Conservation (phyloP, 2,888 invertebrate species). For the Dicranocentrus wangi region DNA sequence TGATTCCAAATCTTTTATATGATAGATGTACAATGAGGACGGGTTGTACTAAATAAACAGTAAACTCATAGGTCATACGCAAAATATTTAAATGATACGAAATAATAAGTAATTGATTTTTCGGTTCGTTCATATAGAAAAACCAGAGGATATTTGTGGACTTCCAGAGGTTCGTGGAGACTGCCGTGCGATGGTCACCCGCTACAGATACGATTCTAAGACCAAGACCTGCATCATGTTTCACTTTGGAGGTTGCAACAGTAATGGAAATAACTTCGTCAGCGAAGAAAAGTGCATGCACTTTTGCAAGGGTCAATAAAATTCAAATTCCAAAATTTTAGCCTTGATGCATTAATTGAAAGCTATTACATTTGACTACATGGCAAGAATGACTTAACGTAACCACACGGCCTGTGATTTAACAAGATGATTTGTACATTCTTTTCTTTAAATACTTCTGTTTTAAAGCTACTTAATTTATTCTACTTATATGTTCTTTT, state of each 20-base stretch:
- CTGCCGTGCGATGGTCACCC: conserved; percentile 73
- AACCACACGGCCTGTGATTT: conserved; percentile 32
- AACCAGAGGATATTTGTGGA: conserved; percentile 70
- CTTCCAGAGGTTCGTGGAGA: conserved; percentile 70
- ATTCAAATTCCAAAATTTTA: no score
- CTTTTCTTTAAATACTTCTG: no score
- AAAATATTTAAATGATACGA: no score
- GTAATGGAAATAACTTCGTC: conserved; percentile 78
- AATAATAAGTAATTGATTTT: conserved; percentile 2
- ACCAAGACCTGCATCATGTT: conserved; percentile 77
- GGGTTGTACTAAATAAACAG: no score
- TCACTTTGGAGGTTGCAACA: conserved; percentile 79
- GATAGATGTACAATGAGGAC: background rate
- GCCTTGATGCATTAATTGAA: no score
- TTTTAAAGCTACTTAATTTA: no score
- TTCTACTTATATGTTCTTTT: no score
- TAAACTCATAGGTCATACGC: no score
- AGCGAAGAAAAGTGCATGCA: conserved; percentile 77
- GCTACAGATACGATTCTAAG: conserved; percentile 76
- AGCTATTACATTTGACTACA: no score
- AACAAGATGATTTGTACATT: no score
- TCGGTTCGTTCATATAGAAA: conserved; percentile 52
- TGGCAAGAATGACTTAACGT: no score
- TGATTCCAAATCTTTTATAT: background rate
- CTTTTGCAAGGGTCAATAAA: conserved; percentile 75